These are phyloP conservation scores for Centruroides sculpturatus DNA, from an alignment of 1,140 invertebrate species.

Conservation along the genomic window DNA sequence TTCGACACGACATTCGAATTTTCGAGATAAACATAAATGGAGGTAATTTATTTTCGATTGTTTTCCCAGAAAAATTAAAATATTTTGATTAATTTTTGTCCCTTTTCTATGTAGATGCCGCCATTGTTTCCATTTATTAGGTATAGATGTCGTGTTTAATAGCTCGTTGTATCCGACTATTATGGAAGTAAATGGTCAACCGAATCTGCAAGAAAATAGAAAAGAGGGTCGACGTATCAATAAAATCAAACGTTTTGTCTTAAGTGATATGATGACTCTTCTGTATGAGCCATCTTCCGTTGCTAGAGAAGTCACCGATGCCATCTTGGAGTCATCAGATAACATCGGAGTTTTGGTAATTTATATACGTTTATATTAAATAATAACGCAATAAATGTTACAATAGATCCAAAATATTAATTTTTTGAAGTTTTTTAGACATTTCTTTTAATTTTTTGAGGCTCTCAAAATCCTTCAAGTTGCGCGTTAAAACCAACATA, in stretches of 20 bases:
- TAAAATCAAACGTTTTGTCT: constrained; percentile 14
- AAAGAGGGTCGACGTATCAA: constrained; percentile 13
- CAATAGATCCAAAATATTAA: too few relatives aligned
- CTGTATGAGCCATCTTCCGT: constrained; percentile 15
- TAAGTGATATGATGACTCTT: constrained; percentile 19
- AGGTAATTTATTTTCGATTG: too few relatives aligned
- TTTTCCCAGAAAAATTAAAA: too few relatives aligned
- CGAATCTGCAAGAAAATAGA: constrained; percentile 14
- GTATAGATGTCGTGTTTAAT: constrained; percentile 25
- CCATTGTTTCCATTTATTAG: constrained; percentile 27
- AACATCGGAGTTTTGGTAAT: constrained; percentile 19
- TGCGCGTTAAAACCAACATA: too few relatives aligned
- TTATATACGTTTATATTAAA: too few relatives aligned
- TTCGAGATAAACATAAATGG: too few relatives aligned
- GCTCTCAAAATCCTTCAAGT: too few relatives aligned
- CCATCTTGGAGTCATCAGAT: constrained; percentile 14
- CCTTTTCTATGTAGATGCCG: constrained; percentile 9
- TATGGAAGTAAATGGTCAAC: constrained; percentile 23
- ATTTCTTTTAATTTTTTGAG: too few relatives aligned
- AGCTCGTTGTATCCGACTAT: constrained; percentile 23
- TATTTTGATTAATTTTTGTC: too few relatives aligned
- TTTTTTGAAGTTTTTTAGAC: too few relatives aligned
- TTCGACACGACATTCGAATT: too few relatives aligned
- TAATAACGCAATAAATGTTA: too few relatives aligned
- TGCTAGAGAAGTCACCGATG: constrained; percentile 16